Conservation (phyloP, 2,113 vertebrate species). For the Beaufortia kweichowensis region DNA sequence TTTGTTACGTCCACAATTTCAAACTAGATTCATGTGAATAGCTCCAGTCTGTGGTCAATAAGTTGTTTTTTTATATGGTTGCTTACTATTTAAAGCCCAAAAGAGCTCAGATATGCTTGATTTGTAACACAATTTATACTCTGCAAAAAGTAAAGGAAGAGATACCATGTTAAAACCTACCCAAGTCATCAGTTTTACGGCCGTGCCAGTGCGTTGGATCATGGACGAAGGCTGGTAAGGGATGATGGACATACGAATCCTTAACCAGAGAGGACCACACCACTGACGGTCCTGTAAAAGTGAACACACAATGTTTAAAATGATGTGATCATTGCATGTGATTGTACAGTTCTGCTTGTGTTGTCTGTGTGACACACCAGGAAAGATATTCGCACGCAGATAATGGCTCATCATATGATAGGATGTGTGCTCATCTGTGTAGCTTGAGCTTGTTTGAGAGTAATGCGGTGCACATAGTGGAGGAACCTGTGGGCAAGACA, state of each 20-base stretch:
- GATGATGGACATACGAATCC: conserved; percentile 53
- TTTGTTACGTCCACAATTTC: accelerated
- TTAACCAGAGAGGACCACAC: conserved; percentile 50
- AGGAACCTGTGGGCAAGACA: conserved; percentile 40
- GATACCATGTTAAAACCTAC: conserved; percentile 40
- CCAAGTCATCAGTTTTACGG: conserved; percentile 57
- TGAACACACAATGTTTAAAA: background rate
- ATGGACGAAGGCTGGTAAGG: background rate
- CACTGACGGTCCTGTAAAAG: conserved; percentile 38
- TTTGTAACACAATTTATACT: no score
- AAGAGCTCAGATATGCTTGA: no score
- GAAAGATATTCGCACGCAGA: conserved; percentile 56
- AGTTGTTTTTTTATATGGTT: no score
- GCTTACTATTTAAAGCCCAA: no score
- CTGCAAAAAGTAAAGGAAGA: no score
- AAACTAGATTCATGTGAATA: no score
- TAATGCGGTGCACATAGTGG: conserved; percentile 48
- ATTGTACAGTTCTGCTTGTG: background rate
- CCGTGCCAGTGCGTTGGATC: conserved; percentile 50
- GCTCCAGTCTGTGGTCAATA: no score
- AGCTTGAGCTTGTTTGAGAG: conserved; percentile 36
- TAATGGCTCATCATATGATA: conserved; percentile 57
- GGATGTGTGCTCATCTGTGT: background rate
- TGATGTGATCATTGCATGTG: no score
- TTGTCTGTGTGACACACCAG: conserved; percentile 44